These are phyloP conservation scores for Argyrosomus regius DNA, from an alignment of 2,797 vertebrate species.

Conservation along the genomic window DNA sequence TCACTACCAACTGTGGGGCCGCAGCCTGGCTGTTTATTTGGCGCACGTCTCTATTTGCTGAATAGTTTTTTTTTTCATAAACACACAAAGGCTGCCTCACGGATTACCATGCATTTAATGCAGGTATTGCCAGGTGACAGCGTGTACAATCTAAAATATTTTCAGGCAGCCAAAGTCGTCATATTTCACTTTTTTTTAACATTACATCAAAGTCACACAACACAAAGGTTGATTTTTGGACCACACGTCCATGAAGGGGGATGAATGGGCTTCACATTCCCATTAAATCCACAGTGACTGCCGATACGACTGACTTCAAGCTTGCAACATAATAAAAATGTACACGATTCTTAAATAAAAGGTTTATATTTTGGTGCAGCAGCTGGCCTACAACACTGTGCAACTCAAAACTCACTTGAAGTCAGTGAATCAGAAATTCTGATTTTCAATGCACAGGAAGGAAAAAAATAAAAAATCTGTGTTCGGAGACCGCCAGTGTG, in stretches of 20 bases:
- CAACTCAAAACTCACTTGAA: constrained; percentile 1
- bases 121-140: constrained; percentile 26
- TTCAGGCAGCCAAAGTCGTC: constrained; percentile 12
- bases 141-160: neutral
- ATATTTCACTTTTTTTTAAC: too few species aligned
- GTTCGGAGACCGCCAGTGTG: constrained; percentile 1
- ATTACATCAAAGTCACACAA: constrained; percentile 19
- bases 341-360: neutral
- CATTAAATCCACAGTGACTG: neutral
- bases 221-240: constrained; percentile 18
- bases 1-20: neutral
- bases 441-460: constrained; percentile 21
- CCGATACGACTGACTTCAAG: neutral
- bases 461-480: constrained; percentile 10
- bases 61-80: constrained; percentile 5
- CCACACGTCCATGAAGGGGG: constrained; percentile 1
- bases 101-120: neutral
- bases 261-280: constrained; percentile 23
- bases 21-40: constrained; percentile 19
- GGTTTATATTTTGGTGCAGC: neutral
- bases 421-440: constrained; percentile 14
- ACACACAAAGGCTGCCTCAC: constrained; percentile 7
- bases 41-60: constrained; percentile 8
- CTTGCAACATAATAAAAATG: neutral
- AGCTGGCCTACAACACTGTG: neutral